Base-by-base conservation (phyloP, 2,797 vertebrate genomes). In the Lophotriccus pileatus region DNA sequence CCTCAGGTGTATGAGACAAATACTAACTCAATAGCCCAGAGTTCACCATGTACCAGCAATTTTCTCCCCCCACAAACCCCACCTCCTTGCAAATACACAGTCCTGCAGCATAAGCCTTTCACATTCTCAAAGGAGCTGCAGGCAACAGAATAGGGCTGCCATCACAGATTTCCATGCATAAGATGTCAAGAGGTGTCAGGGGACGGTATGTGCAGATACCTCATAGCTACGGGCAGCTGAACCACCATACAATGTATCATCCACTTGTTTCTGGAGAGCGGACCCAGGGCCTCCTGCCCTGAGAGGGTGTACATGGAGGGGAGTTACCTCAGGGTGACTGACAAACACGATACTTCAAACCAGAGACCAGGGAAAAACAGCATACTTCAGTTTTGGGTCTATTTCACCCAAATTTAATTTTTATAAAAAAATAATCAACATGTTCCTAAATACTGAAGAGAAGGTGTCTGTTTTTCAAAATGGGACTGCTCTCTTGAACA, bases 281-380 rank as follows among this genome's bases (percentile, higher is more conserved):
- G 4, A 15, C 14, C 37, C 30, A 46, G n/a, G 7, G 14, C 21
- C 17, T 69, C 47, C 43, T 34, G 23, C n/a, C 28, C 60, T 60
- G 19, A 36, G 30, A 55, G 4, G 8, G 7, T 0, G 1, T 24
- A 44, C 0, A 0, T 8, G 10, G 9, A 60, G 6, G 9, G 32
- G 12, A 79, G 7, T 66, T 60, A 44, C 32, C 53, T 62, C 2
- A 53, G 17, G 16, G 9, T 44, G 17, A 50, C 44, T 25, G 24
- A 30, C 15, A 84, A 78, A 59, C 13, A 16, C 1, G 1, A 10
- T 17, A 20, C 19, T 58, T 84, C 56, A 63, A 74, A 55, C 30
- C 36, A 70, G 21, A 80, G n/a, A 72, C 16, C 13, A 8, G 5
- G 6, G 1, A 20, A 50, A 86, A 73, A 21, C 5, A 1, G 7